These are phyloP conservation scores for Takifugu ocellatus DNA, from an alignment of 2,797 vertebrate species.

Conservation along the genomic window DNA sequence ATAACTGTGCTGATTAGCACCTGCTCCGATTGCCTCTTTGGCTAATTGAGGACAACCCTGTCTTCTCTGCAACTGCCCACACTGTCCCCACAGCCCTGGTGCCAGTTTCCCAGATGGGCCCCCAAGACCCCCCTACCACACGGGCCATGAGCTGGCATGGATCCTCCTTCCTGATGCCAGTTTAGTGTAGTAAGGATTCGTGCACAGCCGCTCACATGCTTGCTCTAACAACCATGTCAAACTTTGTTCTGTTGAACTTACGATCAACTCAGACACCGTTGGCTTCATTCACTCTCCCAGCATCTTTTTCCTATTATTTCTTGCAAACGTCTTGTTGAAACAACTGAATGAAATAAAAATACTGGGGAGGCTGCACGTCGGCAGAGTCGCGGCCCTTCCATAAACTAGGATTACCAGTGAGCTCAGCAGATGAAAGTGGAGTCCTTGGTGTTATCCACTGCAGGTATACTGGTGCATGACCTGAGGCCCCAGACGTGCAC, in stretches of 20 bases:
- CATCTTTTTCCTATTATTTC: not conserved
- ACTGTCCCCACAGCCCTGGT: conserved; percentile 33
- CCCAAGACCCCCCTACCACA: conserved; percentile 40
- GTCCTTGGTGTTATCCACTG: conserved; percentile 21
- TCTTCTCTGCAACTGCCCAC: conserved; percentile 54
- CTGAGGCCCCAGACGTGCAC: conserved; percentile 19
- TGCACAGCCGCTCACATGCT: conserved; percentile 8
- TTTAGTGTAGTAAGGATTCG: conserved; percentile 52
- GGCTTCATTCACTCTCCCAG: not conserved
- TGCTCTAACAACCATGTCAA: conserved; percentile 20
- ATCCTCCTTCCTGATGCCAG: conserved; percentile 55
- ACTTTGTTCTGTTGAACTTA: conserved; percentile 35
- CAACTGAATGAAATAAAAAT: not conserved
- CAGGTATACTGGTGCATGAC: conserved; percentile 30
- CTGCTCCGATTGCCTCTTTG: conserved; percentile 21
- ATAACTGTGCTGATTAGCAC: conserved; percentile 14
- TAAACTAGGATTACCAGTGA: not conserved
- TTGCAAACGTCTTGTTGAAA: not conserved
- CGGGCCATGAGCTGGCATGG: conserved; percentile 64
- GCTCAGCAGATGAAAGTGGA: conserved; percentile 16
- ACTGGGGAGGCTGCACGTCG: not conserved
- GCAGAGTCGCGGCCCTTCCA: too few relatives aligned
- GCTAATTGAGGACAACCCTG: conserved; percentile 49
- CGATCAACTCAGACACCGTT: conserved; percentile 36
- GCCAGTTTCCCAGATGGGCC: conserved; percentile 75